These are phyloP conservation scores for Conchocele bisecta DNA, from an alignment of 2,888 invertebrate species.

Conservation along the genomic window DNA sequence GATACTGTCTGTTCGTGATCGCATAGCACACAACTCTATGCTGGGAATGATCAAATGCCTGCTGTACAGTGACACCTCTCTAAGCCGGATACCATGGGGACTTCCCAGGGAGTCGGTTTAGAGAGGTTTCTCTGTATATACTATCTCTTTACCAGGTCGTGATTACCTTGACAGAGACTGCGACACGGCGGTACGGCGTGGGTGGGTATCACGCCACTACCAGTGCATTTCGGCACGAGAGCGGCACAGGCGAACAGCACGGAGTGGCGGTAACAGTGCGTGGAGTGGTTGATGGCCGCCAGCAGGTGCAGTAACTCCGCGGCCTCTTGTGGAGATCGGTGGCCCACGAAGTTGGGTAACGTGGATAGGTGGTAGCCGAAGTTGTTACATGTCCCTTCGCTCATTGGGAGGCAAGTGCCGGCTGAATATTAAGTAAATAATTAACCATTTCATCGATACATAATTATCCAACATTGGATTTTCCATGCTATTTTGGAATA, in stretches of 20 bases:
- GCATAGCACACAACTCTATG: too few species aligned
- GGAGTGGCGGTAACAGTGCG: conserved; percentile 70
- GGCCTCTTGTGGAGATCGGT: conserved; percentile 56
- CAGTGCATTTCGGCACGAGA: conserved; percentile 70
- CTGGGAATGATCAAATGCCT: too few species aligned
- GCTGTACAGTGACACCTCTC: too few species aligned
- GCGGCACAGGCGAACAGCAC: conserved; percentile 68
- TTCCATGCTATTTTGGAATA: too few species aligned
- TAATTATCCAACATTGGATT: too few species aligned
- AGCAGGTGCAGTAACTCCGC: conserved; percentile 48
- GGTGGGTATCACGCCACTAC: conserved; percentile 48
- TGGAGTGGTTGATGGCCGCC: conserved; percentile 60
- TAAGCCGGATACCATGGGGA: too few species aligned
- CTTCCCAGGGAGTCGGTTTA: too few species aligned
- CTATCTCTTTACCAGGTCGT: too few species aligned
- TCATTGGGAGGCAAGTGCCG: conserved; percentile 56
- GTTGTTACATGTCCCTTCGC: conserved; percentile 46
- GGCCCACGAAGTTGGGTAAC: conserved; percentile 68
- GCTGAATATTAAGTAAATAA: conserved; percentile 51
- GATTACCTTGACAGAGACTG: conserved; percentile 75
- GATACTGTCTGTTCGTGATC: too few species aligned
- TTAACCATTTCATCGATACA: too few species aligned
- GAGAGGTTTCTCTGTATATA: too few species aligned
- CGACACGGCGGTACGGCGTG: conserved; percentile 74
- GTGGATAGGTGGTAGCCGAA: conserved; percentile 66